Evolutionary conservation across 2,888 invertebrate species (phyloP).

Genomic region (Parasteatoda lunata): DNA sequence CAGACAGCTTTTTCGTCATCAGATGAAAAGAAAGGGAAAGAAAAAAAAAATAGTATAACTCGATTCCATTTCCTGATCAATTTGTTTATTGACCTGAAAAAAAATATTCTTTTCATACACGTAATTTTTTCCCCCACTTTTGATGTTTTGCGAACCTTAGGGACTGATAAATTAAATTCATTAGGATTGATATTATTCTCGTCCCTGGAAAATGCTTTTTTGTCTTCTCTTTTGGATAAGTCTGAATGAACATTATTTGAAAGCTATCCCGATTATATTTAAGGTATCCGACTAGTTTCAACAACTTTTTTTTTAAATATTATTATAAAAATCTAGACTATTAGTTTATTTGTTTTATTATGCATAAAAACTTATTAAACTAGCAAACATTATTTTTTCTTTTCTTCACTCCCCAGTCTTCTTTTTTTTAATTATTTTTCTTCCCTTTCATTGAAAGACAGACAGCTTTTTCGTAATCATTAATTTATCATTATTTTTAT

Average conservation of each 20-base stretch:
- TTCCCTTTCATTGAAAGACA: constrained; percentile 25
- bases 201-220: not conserved
- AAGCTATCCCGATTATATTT: constrained; percentile 32
- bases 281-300: not conserved
- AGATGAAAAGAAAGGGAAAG: not conserved
- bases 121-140: no score
- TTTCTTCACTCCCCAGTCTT: not conserved
- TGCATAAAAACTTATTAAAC: no score
- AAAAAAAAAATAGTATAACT: constrained; percentile 8
- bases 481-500: no score
- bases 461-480: constrained; percentile 12
- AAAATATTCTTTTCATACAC: constrained; percentile 23
- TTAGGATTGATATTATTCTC: constrained; percentile 25
- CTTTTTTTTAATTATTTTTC: constrained; percentile 29
- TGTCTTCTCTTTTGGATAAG: constrained; percentile 4
- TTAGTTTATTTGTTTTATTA: no score
- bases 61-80: constrained; percentile 51
- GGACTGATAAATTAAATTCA: constrained; percentile 55
- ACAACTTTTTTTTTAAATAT: no score
- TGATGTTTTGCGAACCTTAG: constrained; percentile 7
- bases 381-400: constrained; percentile 15
- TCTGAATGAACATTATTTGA: constrained; percentile 32
- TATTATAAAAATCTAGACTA: no score
- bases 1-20: constrained; percentile 14
- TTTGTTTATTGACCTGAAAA: constrained; percentile 59